Conservation (phyloP, 1,140 invertebrate species). For the Magallana gigas region DNA sequence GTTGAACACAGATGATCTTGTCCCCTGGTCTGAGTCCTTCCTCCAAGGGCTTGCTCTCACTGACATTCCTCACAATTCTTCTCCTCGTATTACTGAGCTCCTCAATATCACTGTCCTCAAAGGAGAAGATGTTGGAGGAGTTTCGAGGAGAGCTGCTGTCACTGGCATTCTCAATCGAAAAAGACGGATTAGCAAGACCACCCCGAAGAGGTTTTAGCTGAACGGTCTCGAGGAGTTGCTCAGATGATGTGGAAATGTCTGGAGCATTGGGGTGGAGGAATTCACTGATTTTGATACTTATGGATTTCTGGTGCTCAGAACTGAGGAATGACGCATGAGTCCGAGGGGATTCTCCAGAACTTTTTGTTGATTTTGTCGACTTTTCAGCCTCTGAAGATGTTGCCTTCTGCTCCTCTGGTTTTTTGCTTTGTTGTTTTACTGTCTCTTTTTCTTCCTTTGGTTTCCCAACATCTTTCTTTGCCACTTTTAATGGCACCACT, state of each 20-base stretch:
- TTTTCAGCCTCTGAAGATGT: not conserved
- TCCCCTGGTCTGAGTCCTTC: not conserved
- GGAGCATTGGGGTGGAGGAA: constrained; percentile 18
- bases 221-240: not conserved
- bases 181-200: not conserved
- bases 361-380: not conserved
- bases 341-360: not conserved
- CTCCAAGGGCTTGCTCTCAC: not conserved
- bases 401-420: not conserved
- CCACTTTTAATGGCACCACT: not conserved
- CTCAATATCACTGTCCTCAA: not conserved
- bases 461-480: not conserved
- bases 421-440: not conserved
- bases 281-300: constrained; percentile 14
- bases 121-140: not conserved
- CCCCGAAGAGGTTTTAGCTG: not conserved
- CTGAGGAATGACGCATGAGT: not conserved
- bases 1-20: constrained; percentile 18
- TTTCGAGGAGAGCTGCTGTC: not conserved
- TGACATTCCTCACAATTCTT: not conserved
- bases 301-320: constrained; percentile 9
- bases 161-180: constrained; percentile 12
- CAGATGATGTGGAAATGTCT: not conserved
- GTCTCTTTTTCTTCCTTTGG: not conserved
- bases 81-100: constrained; percentile 7